These are phyloP conservation scores for Campoplex capitator DNA, from an alignment of 2,888 invertebrate species.

Conservation along the genomic window DNA sequence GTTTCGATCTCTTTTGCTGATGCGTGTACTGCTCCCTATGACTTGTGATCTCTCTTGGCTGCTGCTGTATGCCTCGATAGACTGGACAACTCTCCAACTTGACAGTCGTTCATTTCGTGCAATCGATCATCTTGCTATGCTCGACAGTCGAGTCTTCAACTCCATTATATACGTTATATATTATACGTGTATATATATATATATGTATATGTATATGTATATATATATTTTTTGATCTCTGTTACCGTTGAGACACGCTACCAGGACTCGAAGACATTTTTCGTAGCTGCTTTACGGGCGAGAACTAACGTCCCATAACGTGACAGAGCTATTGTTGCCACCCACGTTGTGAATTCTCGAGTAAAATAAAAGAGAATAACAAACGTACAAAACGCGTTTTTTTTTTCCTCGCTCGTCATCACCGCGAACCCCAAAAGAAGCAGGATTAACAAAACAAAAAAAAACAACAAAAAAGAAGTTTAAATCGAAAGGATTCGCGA, in stretches of 20 bases:
- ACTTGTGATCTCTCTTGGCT: slow-evolving; percentile 47
- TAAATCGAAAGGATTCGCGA: slow-evolving; percentile 1
- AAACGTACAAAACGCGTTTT: neutral
- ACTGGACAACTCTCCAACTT: slow-evolving; percentile 57
- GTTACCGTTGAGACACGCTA: slow-evolving; percentile 54
- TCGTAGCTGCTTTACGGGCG: slow-evolving; percentile 28
- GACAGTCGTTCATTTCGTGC: slow-evolving; percentile 75
- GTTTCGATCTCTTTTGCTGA: slow-evolving; percentile 44
- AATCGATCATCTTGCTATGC: slow-evolving; percentile 81
- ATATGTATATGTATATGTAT: neutral
- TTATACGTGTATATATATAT: neutral
- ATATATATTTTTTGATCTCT: slow-evolving; percentile 2
- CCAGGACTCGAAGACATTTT: slow-evolving; percentile 34
- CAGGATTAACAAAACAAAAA: neutral
- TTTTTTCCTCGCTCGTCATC: slow-evolving; percentile 16
- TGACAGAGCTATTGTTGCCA: slow-evolving; percentile 80
- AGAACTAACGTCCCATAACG: slow-evolving; percentile 47
- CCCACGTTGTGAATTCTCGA: slow-evolving; percentile 77
- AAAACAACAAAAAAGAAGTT: too few relatives aligned
- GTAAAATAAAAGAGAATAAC: slow-evolving; percentile 29
- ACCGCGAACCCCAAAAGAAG: neutral
- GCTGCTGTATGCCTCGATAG: slow-evolving; percentile 28
- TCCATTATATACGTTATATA: neutral
- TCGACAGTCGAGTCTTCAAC: slow-evolving; percentile 47
- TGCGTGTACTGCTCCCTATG: slow-evolving; percentile 48